A percentile compares a stretch with the other conserved stretches of the same genome.
Conservation (phyloP, 2,113 vertebrate species). For the Psammodynastes pulverulentus region DNA sequence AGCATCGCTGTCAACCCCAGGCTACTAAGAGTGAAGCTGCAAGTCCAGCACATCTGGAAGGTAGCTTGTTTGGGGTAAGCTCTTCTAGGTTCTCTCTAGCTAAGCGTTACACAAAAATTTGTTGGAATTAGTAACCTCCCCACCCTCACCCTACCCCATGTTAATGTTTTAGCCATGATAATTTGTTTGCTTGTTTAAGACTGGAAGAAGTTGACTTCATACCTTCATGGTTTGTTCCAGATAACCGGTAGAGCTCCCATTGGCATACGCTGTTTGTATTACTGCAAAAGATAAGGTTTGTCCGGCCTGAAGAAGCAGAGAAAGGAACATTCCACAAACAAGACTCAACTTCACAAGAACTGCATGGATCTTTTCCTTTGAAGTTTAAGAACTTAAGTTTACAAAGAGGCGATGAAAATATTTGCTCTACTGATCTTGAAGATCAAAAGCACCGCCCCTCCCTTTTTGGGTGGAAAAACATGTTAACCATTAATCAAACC, state of each 20-base stretch:
- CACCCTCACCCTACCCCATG: not conserved
- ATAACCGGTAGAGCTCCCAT: slow-evolving; percentile 89
- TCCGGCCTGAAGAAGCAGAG: slow-evolving; percentile 72
- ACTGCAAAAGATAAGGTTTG: slow-evolving; percentile 81
- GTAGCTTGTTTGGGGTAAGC: not conserved
- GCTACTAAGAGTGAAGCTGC: not conserved
- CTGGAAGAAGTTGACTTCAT: not conserved
- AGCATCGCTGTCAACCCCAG: not conserved
- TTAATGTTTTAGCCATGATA: not conserved
- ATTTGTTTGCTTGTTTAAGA: not conserved
- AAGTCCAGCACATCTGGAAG: not conserved
- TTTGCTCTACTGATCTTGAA: not conserved
- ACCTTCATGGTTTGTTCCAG: slow-evolving; percentile 90
- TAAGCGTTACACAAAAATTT: not conserved
- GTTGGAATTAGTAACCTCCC: not conserved
- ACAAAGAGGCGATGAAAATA: not conserved
- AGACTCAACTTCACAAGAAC: rapidly evolving
- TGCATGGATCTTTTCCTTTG: not conserved
- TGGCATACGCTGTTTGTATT: slow-evolving; percentile 94
- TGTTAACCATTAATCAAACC: not conserved
- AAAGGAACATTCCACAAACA: slow-evolving; percentile 10
- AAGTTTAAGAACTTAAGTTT: not conserved
- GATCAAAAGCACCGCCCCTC: not conserved
- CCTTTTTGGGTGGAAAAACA: not conserved
- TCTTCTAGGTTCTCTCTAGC: not conserved